Evolutionary conservation across 2,888 invertebrate genomes (phyloP).

Genomic region (Nipponacmea schrenckii): DNA sequence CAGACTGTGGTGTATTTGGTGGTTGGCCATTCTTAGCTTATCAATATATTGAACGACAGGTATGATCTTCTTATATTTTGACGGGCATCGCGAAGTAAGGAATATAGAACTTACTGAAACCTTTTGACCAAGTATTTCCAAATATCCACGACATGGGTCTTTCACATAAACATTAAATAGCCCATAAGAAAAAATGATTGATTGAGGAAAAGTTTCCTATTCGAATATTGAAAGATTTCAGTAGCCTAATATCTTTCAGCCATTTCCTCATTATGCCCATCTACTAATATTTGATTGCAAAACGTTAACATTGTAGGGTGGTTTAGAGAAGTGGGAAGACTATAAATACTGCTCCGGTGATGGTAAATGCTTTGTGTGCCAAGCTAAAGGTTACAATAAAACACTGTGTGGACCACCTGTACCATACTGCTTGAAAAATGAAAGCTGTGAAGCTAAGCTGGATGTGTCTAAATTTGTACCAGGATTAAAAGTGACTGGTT

Average conservation of each 20-base stretch:
- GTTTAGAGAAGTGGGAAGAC: conserved; percentile 48
- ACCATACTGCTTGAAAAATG: conserved; percentile 53
- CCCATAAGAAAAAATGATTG: no score
- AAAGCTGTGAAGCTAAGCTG: conserved; percentile 55
- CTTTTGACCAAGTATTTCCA: background rate
- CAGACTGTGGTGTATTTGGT: conserved; percentile 62
- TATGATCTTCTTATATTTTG: conserved; percentile 26
- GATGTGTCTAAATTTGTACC: conserved; percentile 53
- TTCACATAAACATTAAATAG: no score
- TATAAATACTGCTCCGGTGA: conserved; percentile 55
- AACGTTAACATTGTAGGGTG: conserved; percentile 57
- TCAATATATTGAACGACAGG: conserved; percentile 52
- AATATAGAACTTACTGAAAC: background rate
- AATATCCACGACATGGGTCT: no score
- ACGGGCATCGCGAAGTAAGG: background rate
- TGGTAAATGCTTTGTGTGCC: conserved; percentile 52
- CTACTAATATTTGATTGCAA: no score
- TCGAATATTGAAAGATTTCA: no score
- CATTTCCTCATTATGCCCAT: no score
- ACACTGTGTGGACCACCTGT: conserved; percentile 56
- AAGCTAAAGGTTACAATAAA: conserved; percentile 53
- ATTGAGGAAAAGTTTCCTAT: no score
- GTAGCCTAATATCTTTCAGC: no score
- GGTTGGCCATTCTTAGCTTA: conserved; percentile 62
- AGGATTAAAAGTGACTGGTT: conserved; percentile 50